These are phyloP conservation scores for Oryzias javanicus DNA, from an alignment of 2,113 vertebrate genomes.

Conservation along the genomic window DNA sequence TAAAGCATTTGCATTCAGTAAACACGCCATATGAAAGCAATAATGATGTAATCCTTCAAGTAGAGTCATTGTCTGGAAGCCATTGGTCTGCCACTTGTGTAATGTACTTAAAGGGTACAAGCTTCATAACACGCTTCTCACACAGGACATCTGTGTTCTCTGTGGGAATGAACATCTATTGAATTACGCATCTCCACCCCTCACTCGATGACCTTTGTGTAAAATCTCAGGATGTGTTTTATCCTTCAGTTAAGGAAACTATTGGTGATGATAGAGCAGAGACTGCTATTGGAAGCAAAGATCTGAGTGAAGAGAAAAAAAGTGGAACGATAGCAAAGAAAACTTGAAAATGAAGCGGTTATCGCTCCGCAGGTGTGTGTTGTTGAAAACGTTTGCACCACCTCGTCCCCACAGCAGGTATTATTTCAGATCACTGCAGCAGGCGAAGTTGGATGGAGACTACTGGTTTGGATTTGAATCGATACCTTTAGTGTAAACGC, in stretches of 20 bases:
- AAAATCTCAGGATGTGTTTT: conserved; percentile 68
- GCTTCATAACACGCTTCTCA: conserved; percentile 53
- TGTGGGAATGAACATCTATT: conserved; percentile 45
- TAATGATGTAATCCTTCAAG: conserved; percentile 61
- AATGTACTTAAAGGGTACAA: conserved; percentile 37
- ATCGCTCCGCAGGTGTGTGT: conserved; percentile 17
- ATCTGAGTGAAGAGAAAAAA: conserved; percentile 25
- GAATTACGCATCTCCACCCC: conserved; percentile 31
- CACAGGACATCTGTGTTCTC: conserved; percentile 30
- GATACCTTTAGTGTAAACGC: conserved; percentile 46
- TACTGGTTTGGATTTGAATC: conserved; percentile 20
- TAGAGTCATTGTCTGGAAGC: conserved; percentile 49
- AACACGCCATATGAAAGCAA: conserved; percentile 71
- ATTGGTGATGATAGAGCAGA: conserved; percentile 14
- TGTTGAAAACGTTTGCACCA: conserved; percentile 11
- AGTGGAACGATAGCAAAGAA: conserved; percentile 4
- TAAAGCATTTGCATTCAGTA: conserved; percentile 62
- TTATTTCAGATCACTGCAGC: conserved; percentile 6
- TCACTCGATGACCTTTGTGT: conserved; percentile 44
- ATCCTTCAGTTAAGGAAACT: conserved; percentile 19
- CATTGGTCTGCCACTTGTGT: conserved; percentile 43
- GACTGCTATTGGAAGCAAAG: conserved; percentile 19
- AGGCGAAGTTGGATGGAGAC: conserved; percentile 13
- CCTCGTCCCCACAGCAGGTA: conserved; percentile 13
- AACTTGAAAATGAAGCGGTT: conserved; percentile 34